Base-by-base conservation (phyloP, 92 coral and sea anemone genomes). In the Epizoanthus scotinus region DNA sequence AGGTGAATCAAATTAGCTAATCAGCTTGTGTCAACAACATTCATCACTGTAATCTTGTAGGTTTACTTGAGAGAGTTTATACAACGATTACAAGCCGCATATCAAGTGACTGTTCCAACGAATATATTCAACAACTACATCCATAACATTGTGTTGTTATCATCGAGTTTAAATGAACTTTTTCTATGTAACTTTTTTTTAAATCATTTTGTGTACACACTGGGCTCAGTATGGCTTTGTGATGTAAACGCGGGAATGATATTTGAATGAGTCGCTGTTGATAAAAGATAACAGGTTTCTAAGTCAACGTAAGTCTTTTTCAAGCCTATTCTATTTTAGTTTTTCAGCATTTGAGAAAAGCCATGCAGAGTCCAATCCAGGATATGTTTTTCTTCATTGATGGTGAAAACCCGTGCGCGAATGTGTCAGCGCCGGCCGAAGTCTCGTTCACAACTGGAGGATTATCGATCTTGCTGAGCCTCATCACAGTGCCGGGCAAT, bases 401-500 rank as follows among this genome's bases (percentile, higher is more conserved):
- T 29, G 81, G 81, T 0, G 86, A 53, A 47, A 82, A 81, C 31
- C 90, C 90, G 24, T 92, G 97, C 26, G 67, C 82, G 10, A 92
- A 92, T 53, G 66, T 89, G 0, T 82, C 94, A 0, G 85, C 87
- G 1, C 95, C 98, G 17, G 79, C 65, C 3, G 70, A 73, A 19
- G 85, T 90, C 61, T 89, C 98, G 27, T 95, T 86, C 69, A 85
- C 88, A 25, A 93, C 98, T 22, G 95, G 92, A 8, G 90, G 89
- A 27, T 70, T 91, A 18, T 86, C 94, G 55, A 88, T 85, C 34
- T 67, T 93, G 9, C 87, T 95, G 6, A 81, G 92, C 75, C 84
- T 93, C 34, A 81, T 95, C 61, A 95, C 94, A 9, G 87, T 95
- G 60, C 95, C 92, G 42, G 95, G 95, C 20, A 91, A 91, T 70